Base-by-base conservation (phyloP, 2,797 vertebrate species). In the Poecilia picta region DNA sequence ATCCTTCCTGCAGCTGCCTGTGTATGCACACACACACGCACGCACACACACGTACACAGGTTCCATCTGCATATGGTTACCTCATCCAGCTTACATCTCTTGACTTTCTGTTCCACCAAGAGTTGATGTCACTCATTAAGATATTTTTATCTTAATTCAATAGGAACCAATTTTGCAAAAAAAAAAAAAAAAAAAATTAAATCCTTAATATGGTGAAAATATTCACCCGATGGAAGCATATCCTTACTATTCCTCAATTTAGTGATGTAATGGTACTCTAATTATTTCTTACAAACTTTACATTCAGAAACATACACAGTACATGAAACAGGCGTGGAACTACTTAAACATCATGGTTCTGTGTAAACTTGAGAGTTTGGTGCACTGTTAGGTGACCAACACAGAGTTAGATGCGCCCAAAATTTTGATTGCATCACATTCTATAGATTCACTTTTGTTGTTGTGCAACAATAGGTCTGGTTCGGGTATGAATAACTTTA, bases 31-130 rank as follows among this genome's bases (percentile, higher is more conserved):
- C 87, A 73, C 75, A 79, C 78, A 83, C 85, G 53, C 81, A 73
- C 87, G 74, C 77, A 72, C 81, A 79, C 85, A 73, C 77, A 78
- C 83, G 80, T 82, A 79, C 81, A 78, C 78, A 79, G 78, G 53
- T 79, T 89, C 88, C 93, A 94, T 93, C 92, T 95, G 93, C 81
- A 85, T 83, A 86, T 93, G 85, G 91, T 95, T 94, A 94, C 90
- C 87, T 91, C 87, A 89, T 85, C 83, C 88, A 83, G 46, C 78
- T 88, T 84, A 64, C 83, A 84, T 91, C 85, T 85, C 90, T 93
- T 84, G 82, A 92, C 83, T 76, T 80, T 90, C 76, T 81, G 59
- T 45, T 83, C 70, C 78, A 25, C 75, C 77, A 91, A 87, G 88
- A 90, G 87, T 80, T 90, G 88, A 86, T 81, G 86, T 90, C 87